A percentile compares a stretch with the other conserved stretches of the same genome.
phyloP scores from a whole-genome alignment of 2,113 vertebrate species.

The Myotis davidii region DNA sequence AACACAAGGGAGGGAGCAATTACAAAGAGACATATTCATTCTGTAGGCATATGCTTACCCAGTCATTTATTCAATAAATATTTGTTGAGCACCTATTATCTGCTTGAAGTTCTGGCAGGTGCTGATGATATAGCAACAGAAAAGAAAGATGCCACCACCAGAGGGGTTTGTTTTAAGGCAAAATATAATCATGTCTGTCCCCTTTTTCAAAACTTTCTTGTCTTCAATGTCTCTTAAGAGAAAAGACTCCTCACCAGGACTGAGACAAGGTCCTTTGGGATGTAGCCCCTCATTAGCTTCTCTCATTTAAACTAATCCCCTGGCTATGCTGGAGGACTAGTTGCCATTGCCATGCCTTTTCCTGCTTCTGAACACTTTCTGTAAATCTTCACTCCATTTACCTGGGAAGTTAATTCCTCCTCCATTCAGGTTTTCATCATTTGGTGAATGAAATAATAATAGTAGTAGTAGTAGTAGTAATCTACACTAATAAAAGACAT shows the following conservation, averaged over 20 bases:
- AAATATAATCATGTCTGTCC: not conserved
- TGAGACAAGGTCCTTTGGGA: not conserved
- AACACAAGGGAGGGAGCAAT: not conserved
- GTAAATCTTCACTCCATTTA: not conserved
- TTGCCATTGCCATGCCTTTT: not conserved
- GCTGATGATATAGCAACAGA: not conserved
- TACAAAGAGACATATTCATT: not conserved
- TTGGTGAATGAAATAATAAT: not conserved
- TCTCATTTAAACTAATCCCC: not conserved
- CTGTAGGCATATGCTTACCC: not conserved
- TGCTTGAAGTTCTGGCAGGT: not conserved
- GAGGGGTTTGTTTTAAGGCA: not conserved
- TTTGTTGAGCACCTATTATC: not conserved
- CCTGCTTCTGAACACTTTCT: not conserved
- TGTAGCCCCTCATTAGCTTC: not conserved
- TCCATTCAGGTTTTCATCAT: not conserved
- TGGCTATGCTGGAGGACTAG: too few species aligned
- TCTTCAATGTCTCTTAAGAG: not conserved
- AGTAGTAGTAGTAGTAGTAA: not conserved
- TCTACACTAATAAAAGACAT: too few species aligned
- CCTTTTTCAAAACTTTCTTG: not conserved
- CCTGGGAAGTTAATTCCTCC: not conserved
- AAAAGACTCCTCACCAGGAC: not conserved
- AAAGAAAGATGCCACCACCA: not conserved
- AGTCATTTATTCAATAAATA: not conserved